phyloP scores from a whole-genome alignment of 2,797 vertebrate species.

The Miichthys miiuy region DNA sequence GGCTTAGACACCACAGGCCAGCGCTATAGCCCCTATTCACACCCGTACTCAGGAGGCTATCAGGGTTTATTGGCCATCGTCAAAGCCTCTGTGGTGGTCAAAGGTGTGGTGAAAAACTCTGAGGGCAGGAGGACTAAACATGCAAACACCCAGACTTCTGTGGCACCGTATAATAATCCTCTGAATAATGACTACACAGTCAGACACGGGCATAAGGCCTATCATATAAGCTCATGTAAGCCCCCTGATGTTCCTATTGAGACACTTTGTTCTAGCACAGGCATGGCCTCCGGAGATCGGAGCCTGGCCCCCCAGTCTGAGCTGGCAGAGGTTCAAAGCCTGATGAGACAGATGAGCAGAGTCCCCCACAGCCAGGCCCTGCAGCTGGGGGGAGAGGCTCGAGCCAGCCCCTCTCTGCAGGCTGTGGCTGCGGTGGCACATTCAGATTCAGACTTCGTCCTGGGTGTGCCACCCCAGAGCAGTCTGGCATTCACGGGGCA shows the following conservation, averaged over 20 bases:
- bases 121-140: constrained; percentile 96
- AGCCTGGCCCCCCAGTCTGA: constrained; percentile 89
- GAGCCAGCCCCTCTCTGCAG: constrained; percentile 92
- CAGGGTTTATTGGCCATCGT: constrained; percentile 93
- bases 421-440: constrained; percentile 83
- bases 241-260: constrained; percentile 85
- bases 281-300: constrained; percentile 87
- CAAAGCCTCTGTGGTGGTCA: constrained; percentile 85
- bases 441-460: constrained; percentile 78
- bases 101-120: constrained; percentile 90
- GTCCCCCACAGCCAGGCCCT: constrained; percentile 90
- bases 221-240: constrained; percentile 86
- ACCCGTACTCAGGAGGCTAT: constrained; percentile 87
- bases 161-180: constrained; percentile 90
- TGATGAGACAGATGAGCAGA: constrained; percentile 95
- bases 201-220: constrained; percentile 88
- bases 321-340: constrained; percentile 92
- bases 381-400: constrained; percentile 87
- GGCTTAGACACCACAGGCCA: constrained; percentile 95
- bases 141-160: constrained; percentile 88
- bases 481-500: constrained; percentile 82
- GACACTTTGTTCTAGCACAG: constrained; percentile 85
- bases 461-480: constrained; percentile 78
- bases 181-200: constrained; percentile 89
- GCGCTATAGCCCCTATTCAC: constrained; percentile 89